These are phyloP conservation scores for Noctilio leporinus DNA, from an alignment of 2,113 vertebrate species.

Conservation along the genomic window DNA sequence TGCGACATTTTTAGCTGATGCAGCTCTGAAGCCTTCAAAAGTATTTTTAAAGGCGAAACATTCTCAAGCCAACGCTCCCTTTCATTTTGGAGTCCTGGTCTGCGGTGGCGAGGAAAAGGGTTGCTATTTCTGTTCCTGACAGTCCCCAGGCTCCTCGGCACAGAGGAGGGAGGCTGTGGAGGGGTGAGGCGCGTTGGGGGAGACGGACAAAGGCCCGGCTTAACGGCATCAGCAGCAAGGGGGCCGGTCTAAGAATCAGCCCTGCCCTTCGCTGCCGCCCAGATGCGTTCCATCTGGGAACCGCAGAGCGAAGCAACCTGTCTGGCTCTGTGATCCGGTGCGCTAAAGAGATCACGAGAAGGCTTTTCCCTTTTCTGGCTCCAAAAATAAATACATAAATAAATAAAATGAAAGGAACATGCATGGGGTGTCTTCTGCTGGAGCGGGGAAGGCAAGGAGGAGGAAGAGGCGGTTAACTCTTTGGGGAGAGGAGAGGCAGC, in stretches of 20 bases:
- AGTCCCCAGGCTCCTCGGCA: neutral
- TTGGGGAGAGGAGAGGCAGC: neutral
- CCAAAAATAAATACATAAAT: neutral
- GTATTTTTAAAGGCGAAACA: neutral
- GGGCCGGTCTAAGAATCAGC: neutral
- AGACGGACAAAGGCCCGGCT: neutral
- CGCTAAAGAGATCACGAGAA: neutral
- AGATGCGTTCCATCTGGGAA: neutral
- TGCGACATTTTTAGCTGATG: neutral
- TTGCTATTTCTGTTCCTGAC: neutral
- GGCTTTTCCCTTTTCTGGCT: neutral
- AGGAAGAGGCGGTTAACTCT: neutral
- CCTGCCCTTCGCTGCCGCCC: neutral
- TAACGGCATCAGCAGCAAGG: neutral
- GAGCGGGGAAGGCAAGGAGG: neutral
- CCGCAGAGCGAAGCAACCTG: rapidly evolving
- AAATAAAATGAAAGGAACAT: neutral
- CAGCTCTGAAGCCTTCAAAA: neutral
- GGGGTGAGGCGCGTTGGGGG: neutral
- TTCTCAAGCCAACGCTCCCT: neutral
- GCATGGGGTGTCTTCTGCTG: neutral
- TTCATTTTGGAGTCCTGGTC: neutral
- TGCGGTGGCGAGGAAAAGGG: neutral
- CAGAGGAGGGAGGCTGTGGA: neutral
- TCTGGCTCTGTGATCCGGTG: neutral